These are phyloP conservation scores for Taeniopygia guttata DNA, from an alignment of 2,797 vertebrate genomes.

Conservation along the genomic window DNA sequence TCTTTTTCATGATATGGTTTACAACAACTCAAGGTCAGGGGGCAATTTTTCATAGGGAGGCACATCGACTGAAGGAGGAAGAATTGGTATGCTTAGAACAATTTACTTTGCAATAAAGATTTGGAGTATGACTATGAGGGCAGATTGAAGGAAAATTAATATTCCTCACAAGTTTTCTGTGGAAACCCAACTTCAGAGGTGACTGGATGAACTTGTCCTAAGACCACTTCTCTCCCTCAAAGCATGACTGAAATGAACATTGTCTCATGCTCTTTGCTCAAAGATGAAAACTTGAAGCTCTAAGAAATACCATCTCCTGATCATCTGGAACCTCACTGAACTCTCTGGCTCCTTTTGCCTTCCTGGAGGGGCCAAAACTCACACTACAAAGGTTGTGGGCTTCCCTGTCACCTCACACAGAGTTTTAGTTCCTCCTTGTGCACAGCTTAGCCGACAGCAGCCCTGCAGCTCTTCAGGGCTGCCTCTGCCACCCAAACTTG, in stretches of 20 bases:
- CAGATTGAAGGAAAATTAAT: background rate
- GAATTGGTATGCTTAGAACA: background rate
- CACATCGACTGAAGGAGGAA: background rate
- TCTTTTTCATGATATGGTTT: background rate
- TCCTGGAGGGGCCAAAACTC: rapidly evolving
- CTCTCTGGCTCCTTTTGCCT: background rate
- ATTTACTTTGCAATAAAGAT: background rate
- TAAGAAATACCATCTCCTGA: background rate
- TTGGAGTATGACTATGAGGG: background rate
- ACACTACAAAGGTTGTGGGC: rapidly evolving
- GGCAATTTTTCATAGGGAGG: background rate
- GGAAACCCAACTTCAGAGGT: background rate
- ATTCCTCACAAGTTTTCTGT: background rate
- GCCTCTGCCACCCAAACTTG: background rate
- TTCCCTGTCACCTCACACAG: background rate
- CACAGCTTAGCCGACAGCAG: rapidly evolving
- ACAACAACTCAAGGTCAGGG: background rate
- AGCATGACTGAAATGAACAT: background rate
- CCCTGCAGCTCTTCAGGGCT: background rate
- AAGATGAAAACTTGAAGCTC: background rate
- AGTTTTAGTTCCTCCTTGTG: background rate
- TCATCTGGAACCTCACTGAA: background rate
- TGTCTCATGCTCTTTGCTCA: background rate
- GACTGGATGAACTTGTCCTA: background rate
- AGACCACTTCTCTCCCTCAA: background rate